A percentile compares a stretch with the other conserved stretches of the same genome.
Conservation (phyloP, 2,888 invertebrate species). For the Nomada lathburiana region DNA sequence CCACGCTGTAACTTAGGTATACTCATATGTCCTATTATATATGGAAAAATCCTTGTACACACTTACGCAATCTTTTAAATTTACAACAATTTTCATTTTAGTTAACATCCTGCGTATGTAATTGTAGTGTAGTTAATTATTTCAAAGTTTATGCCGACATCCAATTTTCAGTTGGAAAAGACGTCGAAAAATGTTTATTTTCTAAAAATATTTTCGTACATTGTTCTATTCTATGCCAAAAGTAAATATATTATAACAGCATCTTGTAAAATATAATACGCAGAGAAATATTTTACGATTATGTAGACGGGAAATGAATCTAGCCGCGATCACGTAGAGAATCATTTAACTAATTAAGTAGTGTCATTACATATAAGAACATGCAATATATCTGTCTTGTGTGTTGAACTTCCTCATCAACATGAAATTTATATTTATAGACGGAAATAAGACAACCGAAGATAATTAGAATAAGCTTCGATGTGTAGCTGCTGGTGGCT, state of each 20-base stretch:
- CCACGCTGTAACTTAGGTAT: neutral
- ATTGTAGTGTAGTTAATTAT: too few relatives aligned
- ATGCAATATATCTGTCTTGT: neutral
- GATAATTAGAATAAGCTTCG: slow-evolving; percentile 55
- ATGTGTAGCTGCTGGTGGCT: slow-evolving; percentile 33
- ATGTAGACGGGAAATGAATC: neutral
- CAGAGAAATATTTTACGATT: neutral
- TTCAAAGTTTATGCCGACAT: too few relatives aligned
- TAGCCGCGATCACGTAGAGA: neutral
- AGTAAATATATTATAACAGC: too few relatives aligned
- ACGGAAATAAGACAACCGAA: slow-evolving; percentile 42
- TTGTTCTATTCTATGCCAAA: too few relatives aligned
- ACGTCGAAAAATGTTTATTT: neutral
- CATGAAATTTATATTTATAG: slow-evolving; percentile 48
- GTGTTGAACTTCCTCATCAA: slow-evolving; percentile 28
- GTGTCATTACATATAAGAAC: neutral
- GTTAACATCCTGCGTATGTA: too few relatives aligned
- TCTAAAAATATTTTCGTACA: too few relatives aligned
- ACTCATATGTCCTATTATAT: neutral
- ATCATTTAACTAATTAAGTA: neutral
- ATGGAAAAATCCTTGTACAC: neutral
- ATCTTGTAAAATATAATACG: neutral
- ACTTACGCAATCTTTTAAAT: neutral
- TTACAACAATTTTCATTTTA: too few relatives aligned
- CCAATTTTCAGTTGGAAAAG: too few relatives aligned